Evolutionary conservation across 2,797 vertebrate species (phyloP).

Genomic region (Scarus forsteni): DNA sequence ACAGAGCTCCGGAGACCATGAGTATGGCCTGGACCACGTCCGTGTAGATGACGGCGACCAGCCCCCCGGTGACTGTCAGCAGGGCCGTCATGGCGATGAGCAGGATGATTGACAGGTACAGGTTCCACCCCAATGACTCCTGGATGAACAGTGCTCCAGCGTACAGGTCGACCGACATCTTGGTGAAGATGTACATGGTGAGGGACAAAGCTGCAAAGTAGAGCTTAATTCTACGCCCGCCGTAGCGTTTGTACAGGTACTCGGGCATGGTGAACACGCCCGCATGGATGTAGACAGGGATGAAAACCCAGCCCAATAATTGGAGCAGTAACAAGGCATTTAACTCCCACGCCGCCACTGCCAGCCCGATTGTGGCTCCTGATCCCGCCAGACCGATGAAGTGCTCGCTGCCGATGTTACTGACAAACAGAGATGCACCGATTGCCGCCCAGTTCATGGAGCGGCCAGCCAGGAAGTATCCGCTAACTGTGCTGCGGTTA

Average conservation of each 20-base stretch:
- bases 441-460: conserved; percentile 97
- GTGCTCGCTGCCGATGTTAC: conserved; percentile 99
- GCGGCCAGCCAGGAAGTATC: conserved; percentile 98
- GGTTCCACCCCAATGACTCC: conserved; percentile 98
- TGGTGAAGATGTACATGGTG: conserved; percentile 98
- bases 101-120: conserved; percentile 94
- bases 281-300: conserved; percentile 97
- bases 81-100: conserved; percentile 96
- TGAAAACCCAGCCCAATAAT: conserved; percentile 98
- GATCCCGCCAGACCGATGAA: conserved; percentile 99
- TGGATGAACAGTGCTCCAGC: conserved; percentile 98
- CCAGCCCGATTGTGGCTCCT: conserved; percentile 97
- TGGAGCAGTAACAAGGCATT: conserved; percentile 97
- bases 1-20: conserved; percentile 96
- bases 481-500: conserved; percentile 96
- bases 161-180: conserved; percentile 97
- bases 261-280: conserved; percentile 99
- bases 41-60: conserved; percentile 98
- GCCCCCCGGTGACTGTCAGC: conserved; percentile 95
- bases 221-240: conserved; percentile 94
- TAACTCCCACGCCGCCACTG: conserved; percentile 98
- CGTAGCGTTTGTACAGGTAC: conserved; percentile 96
- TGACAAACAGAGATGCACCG: conserved; percentile 98
- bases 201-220: conserved; percentile 96
- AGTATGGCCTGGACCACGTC: conserved; percentile 96